Evolutionary conservation across 2,888 invertebrate genomes (phyloP).

Genomic region (Drosophila mayaguana): DNA sequence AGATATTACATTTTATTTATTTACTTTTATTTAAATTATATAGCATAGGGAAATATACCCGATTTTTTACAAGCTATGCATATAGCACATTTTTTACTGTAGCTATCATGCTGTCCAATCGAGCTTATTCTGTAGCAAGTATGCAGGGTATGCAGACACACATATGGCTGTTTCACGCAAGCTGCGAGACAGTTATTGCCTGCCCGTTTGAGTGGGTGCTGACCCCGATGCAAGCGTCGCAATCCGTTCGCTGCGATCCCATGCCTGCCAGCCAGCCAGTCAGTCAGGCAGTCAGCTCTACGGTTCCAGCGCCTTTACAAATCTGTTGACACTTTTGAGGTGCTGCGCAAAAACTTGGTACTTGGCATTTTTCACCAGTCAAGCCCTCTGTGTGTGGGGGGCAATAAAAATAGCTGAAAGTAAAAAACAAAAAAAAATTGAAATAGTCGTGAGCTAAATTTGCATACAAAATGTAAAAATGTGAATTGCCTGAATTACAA

Average conservation of each 20-base stretch:
- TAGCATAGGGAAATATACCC: no score
- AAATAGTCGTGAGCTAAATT: constrained; percentile 56
- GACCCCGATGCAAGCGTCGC: constrained; percentile 46
- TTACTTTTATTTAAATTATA: no score
- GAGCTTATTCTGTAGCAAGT: not conserved
- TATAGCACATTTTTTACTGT: no score
- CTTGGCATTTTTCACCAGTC: constrained; percentile 16
- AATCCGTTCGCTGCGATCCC: constrained; percentile 14
- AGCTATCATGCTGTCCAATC: not conserved
- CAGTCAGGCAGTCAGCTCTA: constrained; percentile 27
- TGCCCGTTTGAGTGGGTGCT: constrained; percentile 31
- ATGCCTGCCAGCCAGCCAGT: not conserved
- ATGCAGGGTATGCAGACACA: constrained; percentile 16
- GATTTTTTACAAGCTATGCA: no score
- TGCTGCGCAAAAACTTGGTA: constrained; percentile 56
- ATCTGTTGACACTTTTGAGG: constrained; percentile 70
- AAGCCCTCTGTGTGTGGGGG: constrained; percentile 1
- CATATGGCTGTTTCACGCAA: constrained; percentile 17
- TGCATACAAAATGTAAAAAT: constrained; percentile 53
- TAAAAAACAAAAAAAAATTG: constrained; percentile 2
- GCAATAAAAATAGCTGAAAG: constrained; percentile 38
- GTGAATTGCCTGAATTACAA: constrained; percentile 47
- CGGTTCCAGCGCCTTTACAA: constrained; percentile 48
- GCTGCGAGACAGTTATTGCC: constrained; percentile 38
- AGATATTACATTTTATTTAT: no score